Conservation (phyloP, 2,888 invertebrate species). For the Torymus auratus region DNA sequence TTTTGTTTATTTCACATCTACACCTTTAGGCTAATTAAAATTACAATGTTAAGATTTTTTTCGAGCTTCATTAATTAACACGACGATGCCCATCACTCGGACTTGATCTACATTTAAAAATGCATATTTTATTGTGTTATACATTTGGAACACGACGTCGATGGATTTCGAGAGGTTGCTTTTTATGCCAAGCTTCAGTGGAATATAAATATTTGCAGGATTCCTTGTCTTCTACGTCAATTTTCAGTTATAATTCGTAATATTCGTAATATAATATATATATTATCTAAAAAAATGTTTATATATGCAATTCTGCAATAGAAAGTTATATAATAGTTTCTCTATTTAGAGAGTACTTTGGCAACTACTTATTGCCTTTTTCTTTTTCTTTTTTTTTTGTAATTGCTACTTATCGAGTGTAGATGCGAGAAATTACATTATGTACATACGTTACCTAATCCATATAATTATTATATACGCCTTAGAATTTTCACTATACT, state of each 20-base stretch:
- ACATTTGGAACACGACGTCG: slow-evolving; percentile 33
- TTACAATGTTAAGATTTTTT: slow-evolving; percentile 35
- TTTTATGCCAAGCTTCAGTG: slow-evolving; percentile 9
- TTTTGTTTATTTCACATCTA: slow-evolving; percentile 27
- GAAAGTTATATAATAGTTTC: slow-evolving; percentile 42
- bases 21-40: slow-evolving; percentile 43
- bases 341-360: slow-evolving; percentile 50
- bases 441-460: slow-evolving; percentile 51
- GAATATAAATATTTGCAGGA: slow-evolving; percentile 35
- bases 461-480: not conserved
- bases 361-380: slow-evolving; percentile 57
- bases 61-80: not conserved
- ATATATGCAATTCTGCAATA: slow-evolving; percentile 50
- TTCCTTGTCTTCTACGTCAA: slow-evolving; percentile 23
- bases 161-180: slow-evolving; percentile 30
- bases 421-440: slow-evolving; percentile 57
- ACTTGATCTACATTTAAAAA: slow-evolving; percentile 36
- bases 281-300: slow-evolving; percentile 48
- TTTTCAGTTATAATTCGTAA: slow-evolving; percentile 16
- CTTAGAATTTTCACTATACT: slow-evolving; percentile 34
- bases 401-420: slow-evolving; percentile 27
- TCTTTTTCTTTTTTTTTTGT: slow-evolving; percentile 19
- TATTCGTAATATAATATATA: slow-evolving; percentile 8
- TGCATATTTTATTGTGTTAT: slow-evolving; percentile 39
- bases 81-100: not conserved